These are phyloP conservation scores for Pseudonaja textilis DNA, from an alignment of 2,113 vertebrate species.

Conservation along the genomic window DNA sequence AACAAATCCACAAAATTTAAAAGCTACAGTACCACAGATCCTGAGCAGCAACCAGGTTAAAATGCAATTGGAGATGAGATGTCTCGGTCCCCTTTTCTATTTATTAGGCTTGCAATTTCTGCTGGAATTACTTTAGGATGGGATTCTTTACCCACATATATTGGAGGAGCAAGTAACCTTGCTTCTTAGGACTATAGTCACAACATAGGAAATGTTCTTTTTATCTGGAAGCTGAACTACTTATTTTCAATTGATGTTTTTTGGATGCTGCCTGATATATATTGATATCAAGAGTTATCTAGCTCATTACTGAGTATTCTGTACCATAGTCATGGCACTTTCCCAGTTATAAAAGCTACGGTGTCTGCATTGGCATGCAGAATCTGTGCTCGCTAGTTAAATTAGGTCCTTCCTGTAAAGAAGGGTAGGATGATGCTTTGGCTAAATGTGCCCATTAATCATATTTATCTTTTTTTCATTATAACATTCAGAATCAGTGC, in stretches of 20 bases:
- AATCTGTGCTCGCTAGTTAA: background rate
- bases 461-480: background rate
- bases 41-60: background rate
- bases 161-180: background rate
- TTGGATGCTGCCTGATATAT: background rate
- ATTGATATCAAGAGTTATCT: background rate
- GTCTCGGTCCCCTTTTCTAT: background rate
- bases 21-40: background rate
- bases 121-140: background rate
- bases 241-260: background rate
- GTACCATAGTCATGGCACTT: background rate
- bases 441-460: background rate
- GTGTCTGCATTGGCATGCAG: background rate
- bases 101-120: background rate
- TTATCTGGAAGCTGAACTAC: background rate
- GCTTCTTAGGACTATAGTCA: background rate
- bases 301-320: background rate
- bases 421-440: background rate
- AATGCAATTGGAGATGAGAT: background rate
- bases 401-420: background rate
- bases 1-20: background rate
- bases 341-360: background rate
- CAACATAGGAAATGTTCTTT: background rate
- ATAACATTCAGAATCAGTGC: background rate
- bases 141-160: background rate